These are phyloP conservation scores for Malacoctenus gilli DNA, from an alignment of 2,797 vertebrate species.

Conservation along the genomic window DNA sequence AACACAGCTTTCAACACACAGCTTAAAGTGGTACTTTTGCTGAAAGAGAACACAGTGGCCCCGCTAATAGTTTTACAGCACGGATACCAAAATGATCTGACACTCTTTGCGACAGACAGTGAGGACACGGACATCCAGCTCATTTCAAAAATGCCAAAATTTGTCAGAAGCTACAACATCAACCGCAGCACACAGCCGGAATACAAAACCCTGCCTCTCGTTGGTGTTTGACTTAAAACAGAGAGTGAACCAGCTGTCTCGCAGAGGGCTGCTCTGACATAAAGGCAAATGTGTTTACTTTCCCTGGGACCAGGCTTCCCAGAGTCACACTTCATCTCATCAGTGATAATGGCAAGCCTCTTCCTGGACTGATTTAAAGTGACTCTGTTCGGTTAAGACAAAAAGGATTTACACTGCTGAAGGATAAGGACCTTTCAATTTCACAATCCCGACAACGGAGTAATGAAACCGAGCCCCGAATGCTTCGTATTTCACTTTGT, in stretches of 20 bases:
- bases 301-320: slow-evolving; percentile 26
- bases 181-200: slow-evolving; percentile 18
- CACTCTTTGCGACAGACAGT: slow-evolving; percentile 7
- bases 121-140: slow-evolving; percentile 13
- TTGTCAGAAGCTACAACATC: slow-evolving; percentile 11
- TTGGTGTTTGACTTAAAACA: slow-evolving; percentile 26
- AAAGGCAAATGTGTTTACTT: slow-evolving; percentile 50
- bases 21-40: slow-evolving; percentile 52
- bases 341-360: slow-evolving; percentile 40
- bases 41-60: slow-evolving; percentile 47
- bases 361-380: slow-evolving; percentile 51
- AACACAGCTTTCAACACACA: slow-evolving; percentile 40
- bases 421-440: slow-evolving; percentile 36
- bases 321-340: slow-evolving; percentile 60
- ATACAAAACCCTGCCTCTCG: slow-evolving; percentile 20
- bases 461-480: slow-evolving; percentile 26
- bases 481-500: slow-evolving; percentile 13
- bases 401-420: slow-evolving; percentile 43
- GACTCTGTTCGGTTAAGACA: slow-evolving; percentile 42
- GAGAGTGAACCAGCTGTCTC: slow-evolving; percentile 23
- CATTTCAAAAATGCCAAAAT: slow-evolving; percentile 14
- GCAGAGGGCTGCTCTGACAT: slow-evolving; percentile 16
- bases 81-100: slow-evolving; percentile 24
- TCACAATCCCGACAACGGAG: slow-evolving; percentile 25
- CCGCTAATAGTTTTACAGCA: slow-evolving; percentile 51